Base-by-base conservation (phyloP, 2,797 vertebrate genomes). In the Phrynocephalus vlangalii region DNA sequence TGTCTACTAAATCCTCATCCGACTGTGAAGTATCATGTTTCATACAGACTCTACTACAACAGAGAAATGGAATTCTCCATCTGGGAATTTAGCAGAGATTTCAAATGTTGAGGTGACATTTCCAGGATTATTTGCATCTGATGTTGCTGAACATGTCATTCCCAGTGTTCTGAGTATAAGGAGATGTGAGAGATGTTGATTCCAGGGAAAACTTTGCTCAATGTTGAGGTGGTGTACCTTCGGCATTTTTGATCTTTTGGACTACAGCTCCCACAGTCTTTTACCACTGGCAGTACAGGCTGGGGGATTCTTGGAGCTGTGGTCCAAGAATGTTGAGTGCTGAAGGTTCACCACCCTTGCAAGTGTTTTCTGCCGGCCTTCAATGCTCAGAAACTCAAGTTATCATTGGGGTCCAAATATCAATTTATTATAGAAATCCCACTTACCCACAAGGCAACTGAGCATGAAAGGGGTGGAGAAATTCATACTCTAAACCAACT, bases 1-100 rank as follows among this genome's bases (percentile, higher is more conserved):
- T 44, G 38, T 86, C 70, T 60, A 30, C 48, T 75, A 0, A 0
- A 77, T 83, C 92, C 84, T 56, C 3, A 86, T 88, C 30, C 77
- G 5, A 33, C 16, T 48, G 16, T 50, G 33, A 73, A 72, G 70
- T 26, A 60, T 28, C 44, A 71, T 10, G 33, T 18, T 88, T 72
- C 33, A 66, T 79, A 66, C 15, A 79, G n/a, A 72, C 63, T 79
- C 26, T 5, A 79, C 44, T 66, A 18, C 13, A 63, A 30, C 44
- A 75, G 15, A 38, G n/a, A 33, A 76, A 56, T 48, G 26, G 16
- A 56, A 20, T 80, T 85, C 63, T 52, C 44, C 13, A 38, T 56
- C 72, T 28, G 60, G 52, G 30, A 22, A 67, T 28, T 66, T 28
- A 1, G 16, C 38, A 86, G 30, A 78, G 16, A 20, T 73, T 72